phyloP scores from a whole-genome alignment of 1,140 invertebrate genomes.

The Delia radicum region DNA sequence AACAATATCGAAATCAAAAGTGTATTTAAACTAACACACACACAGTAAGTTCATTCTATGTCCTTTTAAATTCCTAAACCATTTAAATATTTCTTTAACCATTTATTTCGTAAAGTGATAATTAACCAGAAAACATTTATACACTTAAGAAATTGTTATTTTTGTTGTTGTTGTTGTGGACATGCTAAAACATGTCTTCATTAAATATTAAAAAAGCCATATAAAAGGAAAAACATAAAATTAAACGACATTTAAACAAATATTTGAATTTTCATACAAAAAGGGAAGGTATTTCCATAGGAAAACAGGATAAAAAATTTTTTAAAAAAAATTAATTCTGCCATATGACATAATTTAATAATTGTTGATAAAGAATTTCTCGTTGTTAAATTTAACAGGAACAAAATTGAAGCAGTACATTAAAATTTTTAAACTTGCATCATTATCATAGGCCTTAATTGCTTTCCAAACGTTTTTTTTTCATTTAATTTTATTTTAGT shows the following conservation, averaged over 20 bases:
- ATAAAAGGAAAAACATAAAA: too few relatives aligned
- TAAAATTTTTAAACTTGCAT: too few relatives aligned
- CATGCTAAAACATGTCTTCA: background rate
- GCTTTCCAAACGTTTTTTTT: too few relatives aligned
- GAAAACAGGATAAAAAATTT: too few relatives aligned
- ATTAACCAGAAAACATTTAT: background rate
- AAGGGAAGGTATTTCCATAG: background rate
- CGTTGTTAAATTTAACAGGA: too few relatives aligned
- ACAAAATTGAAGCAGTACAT: too few relatives aligned
- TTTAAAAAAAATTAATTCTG: too few relatives aligned
- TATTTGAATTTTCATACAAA: background rate
- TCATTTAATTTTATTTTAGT: too few relatives aligned
- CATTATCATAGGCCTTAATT: too few relatives aligned
- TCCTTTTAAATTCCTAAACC: background rate
- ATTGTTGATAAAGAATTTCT: too few relatives aligned
- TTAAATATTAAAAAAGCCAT: background rate
- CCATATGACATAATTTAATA: too few relatives aligned
- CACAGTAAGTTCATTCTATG: background rate
- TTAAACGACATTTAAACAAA: background rate
- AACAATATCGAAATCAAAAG: constrained; percentile 17
- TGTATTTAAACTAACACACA: background rate
- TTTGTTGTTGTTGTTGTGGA: background rate
- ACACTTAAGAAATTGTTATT: background rate
- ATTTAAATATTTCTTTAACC: background rate
- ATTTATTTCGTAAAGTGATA: background rate